Conservation (phyloP, 1,140 invertebrate species). For the Brachionus koreanus region DNA sequence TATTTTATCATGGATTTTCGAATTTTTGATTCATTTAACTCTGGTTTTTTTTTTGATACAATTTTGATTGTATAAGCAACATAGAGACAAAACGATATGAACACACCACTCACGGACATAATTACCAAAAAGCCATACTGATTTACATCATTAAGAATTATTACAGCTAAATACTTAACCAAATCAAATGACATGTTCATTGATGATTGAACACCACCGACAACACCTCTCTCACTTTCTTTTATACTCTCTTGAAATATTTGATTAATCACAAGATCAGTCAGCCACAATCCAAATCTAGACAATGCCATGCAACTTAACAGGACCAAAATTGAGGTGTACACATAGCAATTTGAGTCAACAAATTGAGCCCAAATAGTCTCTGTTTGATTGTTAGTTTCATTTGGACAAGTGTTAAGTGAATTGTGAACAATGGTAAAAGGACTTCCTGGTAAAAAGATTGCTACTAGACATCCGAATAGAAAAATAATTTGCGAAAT, state of each 20-base stretch:
- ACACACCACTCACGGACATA: slow-evolving; percentile 23
- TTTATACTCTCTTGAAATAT: slow-evolving; percentile 36
- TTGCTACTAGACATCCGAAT: not conserved
- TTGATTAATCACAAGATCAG: slow-evolving; percentile 43
- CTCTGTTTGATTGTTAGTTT: not conserved
- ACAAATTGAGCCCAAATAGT: not conserved
- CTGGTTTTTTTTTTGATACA: not conserved
- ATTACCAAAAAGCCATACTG: slow-evolving; percentile 32
- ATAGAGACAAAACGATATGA: not conserved
- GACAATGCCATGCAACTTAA: slow-evolving; percentile 25
- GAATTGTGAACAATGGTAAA: not conserved
- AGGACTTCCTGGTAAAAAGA: slow-evolving; percentile 25
- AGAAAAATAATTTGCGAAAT: slow-evolving; percentile 20
- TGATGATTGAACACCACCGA: slow-evolving; percentile 37
- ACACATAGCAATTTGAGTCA: not conserved
- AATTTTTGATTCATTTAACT: not conserved
- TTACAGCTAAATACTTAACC: slow-evolving; percentile 14
- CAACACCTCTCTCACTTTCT: slow-evolving; percentile 14
- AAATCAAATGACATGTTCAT: slow-evolving; percentile 40
- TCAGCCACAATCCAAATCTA: slow-evolving; percentile 32
- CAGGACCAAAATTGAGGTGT: slow-evolving; percentile 25
- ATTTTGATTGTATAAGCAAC: not conserved
- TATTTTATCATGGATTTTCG: slow-evolving; percentile 11
- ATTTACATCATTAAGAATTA: not conserved
- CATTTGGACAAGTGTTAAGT: not conserved